phyloP scores from a whole-genome alignment of 2,888 invertebrate species.

The Vesta saturnalis region DNA sequence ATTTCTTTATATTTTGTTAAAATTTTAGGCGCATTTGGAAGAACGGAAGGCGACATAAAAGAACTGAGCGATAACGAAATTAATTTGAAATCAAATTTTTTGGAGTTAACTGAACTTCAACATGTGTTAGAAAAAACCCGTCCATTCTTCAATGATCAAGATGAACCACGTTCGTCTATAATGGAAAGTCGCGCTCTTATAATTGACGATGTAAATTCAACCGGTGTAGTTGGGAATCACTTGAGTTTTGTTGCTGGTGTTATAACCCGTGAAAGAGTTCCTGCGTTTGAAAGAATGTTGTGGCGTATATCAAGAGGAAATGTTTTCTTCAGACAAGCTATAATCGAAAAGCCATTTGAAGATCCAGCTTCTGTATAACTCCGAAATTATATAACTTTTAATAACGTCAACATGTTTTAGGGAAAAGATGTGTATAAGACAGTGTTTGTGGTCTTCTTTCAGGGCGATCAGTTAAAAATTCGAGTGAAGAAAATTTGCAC shows the following conservation, averaged over 20 bases:
- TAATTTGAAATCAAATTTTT: slow-evolving; percentile 88
- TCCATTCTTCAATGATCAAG: slow-evolving; percentile 86
- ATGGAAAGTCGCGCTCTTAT: slow-evolving; percentile 65
- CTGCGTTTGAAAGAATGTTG: slow-evolving; percentile 90
- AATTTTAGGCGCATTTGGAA: slow-evolving; percentile 87
- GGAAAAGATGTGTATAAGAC: slow-evolving; percentile 88
- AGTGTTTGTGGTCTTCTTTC: slow-evolving; percentile 87
- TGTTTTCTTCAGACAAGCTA: slow-evolving; percentile 87
- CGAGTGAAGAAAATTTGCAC: slow-evolving; percentile 93
- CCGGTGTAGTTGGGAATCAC: slow-evolving; percentile 62
- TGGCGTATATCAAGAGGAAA: slow-evolving; percentile 95
- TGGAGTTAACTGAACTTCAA: slow-evolving; percentile 90
- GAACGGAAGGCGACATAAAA: slow-evolving; percentile 93
- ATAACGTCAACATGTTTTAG: slow-evolving; percentile 63
- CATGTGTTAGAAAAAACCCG: slow-evolving; percentile 94
- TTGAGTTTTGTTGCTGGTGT: slow-evolving; percentile 90
- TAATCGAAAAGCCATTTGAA: slow-evolving; percentile 83
- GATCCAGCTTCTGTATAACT: slow-evolving; percentile 69
- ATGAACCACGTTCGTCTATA: slow-evolving; percentile 73
- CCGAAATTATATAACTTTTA: neutral
- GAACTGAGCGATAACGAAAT: slow-evolving; percentile 94
- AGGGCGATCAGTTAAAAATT: slow-evolving; percentile 90
- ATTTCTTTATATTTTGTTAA: neutral
- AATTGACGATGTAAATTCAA: slow-evolving; percentile 62
- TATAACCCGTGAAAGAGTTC: slow-evolving; percentile 86